Evolutionary conservation across 2,888 invertebrate genomes (phyloP), one percentile per base, ranked within the genome.

Genomic region (Ischnus inquisitorius): DNA sequence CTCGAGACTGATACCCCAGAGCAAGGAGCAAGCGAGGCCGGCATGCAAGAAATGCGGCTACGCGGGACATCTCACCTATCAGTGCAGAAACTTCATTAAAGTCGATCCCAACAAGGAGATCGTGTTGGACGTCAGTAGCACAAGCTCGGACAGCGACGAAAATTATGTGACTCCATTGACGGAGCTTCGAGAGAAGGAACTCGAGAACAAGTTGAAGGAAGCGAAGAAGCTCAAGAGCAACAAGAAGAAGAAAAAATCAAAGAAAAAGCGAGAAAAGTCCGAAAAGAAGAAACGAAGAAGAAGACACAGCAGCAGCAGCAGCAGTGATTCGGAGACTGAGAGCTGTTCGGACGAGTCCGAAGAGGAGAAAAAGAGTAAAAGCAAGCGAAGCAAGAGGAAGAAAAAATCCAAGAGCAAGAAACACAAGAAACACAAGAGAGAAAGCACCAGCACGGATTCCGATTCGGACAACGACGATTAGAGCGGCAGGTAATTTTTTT

Each of bases 31-130:
- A 39, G 94, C 96, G n/a, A 95, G 98, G 64, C 97, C 98, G 22
- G 97, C 98, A 0, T 98, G 98, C 93, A 98, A 97, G 93, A 98
- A 98, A 94, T 99, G 98, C 95, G 98, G 99, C 87, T 98, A 98
- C 94, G 97, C 98, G 84, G 99, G 99, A 1, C 99, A 99, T 93
- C 95, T 99, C 89, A 99, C 99, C 14, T 99, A 97, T 93, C 99
- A 99, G 93, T 99, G 99, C 92, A 95, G 98, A 89, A 99, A 99
- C 94, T 98, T 99, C 93, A 96, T 98, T 79, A 98, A 98, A 95
- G 96, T 98, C 34, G 98, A 99, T 92, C 98, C 98, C 0, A 97
- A 97, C 91, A 98, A 98, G 92, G 98, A 98, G 92, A 97, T 97
- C 89, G 97, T 99, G 1, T 93, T 99, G 79, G 99, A 99, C 93